These are phyloP conservation scores for Drosophila oshimai DNA, from an alignment of 1,140 invertebrate genomes.

Conservation along the genomic window DNA sequence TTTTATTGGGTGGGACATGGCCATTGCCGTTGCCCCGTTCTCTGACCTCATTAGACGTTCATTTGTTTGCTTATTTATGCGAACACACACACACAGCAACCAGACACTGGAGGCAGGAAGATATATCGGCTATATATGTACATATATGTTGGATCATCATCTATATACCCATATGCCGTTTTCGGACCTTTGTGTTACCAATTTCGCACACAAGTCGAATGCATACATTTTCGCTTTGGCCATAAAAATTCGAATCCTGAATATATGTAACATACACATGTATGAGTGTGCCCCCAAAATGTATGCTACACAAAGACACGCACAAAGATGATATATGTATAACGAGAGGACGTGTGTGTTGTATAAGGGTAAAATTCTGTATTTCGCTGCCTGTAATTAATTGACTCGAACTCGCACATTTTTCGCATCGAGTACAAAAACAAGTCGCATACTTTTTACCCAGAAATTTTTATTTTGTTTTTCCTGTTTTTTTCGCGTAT, in stretches of 20 bases:
- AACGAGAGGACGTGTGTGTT: neutral
- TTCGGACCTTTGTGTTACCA: conserved; percentile 52
- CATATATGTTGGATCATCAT: conserved; percentile 30
- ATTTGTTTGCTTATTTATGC: conserved; percentile 71
- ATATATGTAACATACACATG: neutral
- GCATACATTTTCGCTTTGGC: conserved; percentile 59
- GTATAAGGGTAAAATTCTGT: conserved; percentile 1
- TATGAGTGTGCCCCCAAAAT: conserved; percentile 34
- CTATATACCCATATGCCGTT: conserved; percentile 38
- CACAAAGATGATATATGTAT: conserved; percentile 27
- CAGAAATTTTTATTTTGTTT: conserved; percentile 4
- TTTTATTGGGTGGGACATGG: conserved; percentile 43
- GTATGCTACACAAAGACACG: conserved; percentile 47
- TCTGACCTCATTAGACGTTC: conserved; percentile 73
- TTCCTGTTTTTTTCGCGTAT: neutral
- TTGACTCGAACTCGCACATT: conserved; percentile 67
- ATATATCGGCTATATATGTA: conserved; percentile 8
- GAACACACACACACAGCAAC: conserved; percentile 19
- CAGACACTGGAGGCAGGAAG: neutral
- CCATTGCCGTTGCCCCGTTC: conserved; percentile 44
- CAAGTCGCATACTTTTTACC: conserved; percentile 42
- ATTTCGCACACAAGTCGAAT: conserved; percentile 51
- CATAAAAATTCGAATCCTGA: conserved; percentile 61
- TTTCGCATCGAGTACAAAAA: conserved; percentile 62
- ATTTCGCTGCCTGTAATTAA: conserved; percentile 65